phyloP scores from a whole-genome alignment of 2,113 vertebrate species.

The Onychorhynchus coronatus region DNA sequence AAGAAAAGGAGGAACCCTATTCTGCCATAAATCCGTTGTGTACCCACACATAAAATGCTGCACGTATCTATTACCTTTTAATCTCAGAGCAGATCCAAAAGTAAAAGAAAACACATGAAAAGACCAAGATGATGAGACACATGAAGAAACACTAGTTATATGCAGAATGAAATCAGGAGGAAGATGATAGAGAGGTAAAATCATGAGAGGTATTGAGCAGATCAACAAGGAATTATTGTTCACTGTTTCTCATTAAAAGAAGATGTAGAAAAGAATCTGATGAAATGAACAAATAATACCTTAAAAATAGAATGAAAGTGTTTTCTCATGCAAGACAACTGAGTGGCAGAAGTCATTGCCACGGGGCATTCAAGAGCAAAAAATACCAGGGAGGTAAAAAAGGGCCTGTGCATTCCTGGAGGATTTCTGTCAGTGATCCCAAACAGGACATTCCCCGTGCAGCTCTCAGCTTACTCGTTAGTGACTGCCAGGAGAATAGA shows the following conservation, averaged over 20 bases:
- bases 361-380: not conserved
- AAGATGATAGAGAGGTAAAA: not conserved
- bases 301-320: not conserved
- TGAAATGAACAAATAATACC: not conserved
- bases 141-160: not conserved
- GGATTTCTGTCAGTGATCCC: not conserved
- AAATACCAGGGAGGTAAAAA: not conserved
- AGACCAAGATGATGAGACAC: not conserved
- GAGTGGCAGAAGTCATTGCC: not conserved
- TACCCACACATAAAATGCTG: not conserved
- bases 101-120: not conserved
- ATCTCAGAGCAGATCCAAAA: not conserved
- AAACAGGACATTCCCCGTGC: fast-evolving
- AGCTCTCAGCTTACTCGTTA: not conserved
- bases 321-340: not conserved
- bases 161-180: not conserved
- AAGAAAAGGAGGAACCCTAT: not conserved
- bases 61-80: not conserved
- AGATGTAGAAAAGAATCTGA: not conserved
- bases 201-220: not conserved
- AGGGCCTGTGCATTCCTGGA: not conserved
- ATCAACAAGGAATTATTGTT: not conserved
- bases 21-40: not conserved
- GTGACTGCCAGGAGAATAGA: not conserved
- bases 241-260: not conserved